Percentiles rank a stretch among this genome's conserved stretches.
These are phyloP conservation scores for Arothron firmamentum DNA, from an alignment of 2,113 vertebrate species.

Conservation along the genomic window DNA sequence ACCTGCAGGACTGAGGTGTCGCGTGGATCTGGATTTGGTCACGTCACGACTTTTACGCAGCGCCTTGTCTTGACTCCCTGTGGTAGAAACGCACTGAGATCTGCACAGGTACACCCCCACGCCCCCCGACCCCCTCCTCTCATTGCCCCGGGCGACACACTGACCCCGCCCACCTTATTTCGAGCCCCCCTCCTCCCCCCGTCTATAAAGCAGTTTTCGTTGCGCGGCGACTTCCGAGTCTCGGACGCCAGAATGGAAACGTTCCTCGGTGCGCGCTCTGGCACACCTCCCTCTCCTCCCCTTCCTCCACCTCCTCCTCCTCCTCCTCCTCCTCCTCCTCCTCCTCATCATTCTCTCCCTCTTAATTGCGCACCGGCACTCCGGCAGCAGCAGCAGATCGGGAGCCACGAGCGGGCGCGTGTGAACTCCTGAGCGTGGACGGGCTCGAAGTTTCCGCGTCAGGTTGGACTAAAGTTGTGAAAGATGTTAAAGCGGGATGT, in stretches of 20 bases:
- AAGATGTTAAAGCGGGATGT: background rate
- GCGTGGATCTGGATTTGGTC: too few species aligned
- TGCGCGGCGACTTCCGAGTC: conserved; percentile 42
- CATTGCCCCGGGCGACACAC: background rate
- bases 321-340: conserved; percentile 10
- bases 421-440: background rate
- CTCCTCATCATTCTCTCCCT: conserved; percentile 4
- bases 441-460: too few species aligned
- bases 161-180: background rate
- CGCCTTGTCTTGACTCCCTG: background rate
- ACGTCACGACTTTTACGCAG: too few species aligned
- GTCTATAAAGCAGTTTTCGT: conserved; percentile 71
- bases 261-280: conserved; percentile 38
- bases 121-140: background rate
- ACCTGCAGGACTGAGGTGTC: too few species aligned
- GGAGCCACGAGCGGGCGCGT: conserved; percentile 3
- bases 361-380: conserved; percentile 36
- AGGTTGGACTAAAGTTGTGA: too few species aligned
- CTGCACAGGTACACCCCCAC: background rate
- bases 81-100: too few species aligned
- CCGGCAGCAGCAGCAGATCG: conserved; percentile 19
- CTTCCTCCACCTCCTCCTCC: conserved; percentile 26
- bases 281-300: conserved; percentile 41
- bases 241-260: conserved; percentile 67
- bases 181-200: background rate